phyloP scores from a whole-genome alignment of 2,113 vertebrate genomes.

The Cryptomyrus ogoouensis region DNA sequence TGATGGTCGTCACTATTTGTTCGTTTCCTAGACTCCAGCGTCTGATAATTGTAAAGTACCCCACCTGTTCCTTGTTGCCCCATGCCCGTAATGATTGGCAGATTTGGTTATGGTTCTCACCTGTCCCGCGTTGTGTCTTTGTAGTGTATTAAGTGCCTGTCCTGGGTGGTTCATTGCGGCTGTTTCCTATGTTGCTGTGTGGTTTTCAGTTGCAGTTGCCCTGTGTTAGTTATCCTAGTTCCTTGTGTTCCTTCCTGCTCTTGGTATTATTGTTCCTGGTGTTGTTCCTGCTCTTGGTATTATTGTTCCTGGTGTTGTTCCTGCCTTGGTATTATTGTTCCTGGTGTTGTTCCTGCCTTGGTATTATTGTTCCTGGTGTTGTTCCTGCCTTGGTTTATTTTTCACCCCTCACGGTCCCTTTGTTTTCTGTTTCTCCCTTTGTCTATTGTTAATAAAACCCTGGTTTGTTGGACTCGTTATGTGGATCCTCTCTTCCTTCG shows the following conservation, averaged over 20 bases:
- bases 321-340: background rate
- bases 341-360: background rate
- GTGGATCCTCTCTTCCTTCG: background rate
- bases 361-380: background rate
- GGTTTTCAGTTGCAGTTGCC: no score
- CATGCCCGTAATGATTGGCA: background rate
- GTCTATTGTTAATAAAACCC: background rate
- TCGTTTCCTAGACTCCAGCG: background rate
- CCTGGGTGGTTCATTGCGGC: background rate
- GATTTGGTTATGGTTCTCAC: background rate
- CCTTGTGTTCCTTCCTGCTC: background rate
- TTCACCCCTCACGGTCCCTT: background rate
- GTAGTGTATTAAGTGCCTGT: no score
- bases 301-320: background rate
- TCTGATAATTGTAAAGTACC: background rate
- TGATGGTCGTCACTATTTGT: background rate
- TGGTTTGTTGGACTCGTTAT: background rate
- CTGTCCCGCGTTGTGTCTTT: background rate
- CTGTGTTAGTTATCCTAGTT: background rate
- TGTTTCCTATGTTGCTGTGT: no score
- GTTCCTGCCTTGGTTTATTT: background rate
- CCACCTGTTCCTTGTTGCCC: background rate
- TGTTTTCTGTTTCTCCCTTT: background rate
- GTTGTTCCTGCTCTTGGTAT: background rate
- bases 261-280: background rate